Evolutionary conservation across 2,888 invertebrate species (phyloP).

Genomic region (Opisthograptis luteolata): DNA sequence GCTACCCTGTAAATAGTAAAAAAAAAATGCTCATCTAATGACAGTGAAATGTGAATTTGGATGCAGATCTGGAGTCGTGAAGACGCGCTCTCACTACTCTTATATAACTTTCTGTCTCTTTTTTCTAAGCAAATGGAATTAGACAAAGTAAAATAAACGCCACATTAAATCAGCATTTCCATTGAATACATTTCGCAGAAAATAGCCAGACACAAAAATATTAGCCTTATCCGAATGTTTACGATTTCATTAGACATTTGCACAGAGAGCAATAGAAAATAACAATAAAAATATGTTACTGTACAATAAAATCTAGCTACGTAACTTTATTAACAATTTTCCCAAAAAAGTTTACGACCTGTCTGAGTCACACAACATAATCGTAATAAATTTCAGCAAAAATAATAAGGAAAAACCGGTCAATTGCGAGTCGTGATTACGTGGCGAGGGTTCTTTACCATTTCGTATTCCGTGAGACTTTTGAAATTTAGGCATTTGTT

Average conservation of each 20-base stretch:
- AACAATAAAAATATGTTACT: constrained; percentile 60
- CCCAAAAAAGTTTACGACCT: constrained; percentile 51
- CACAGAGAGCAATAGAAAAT: constrained; percentile 46
- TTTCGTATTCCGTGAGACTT: too few relatives aligned
- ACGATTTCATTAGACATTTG: constrained; percentile 33
- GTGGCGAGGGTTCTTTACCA: too few relatives aligned
- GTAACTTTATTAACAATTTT: constrained; percentile 60
- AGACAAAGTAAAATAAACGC: neutral
- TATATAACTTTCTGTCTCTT: neutral
- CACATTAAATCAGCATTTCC: constrained; percentile 3
- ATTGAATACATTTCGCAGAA: neutral
- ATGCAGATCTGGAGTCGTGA: too few relatives aligned
- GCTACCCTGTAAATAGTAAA: too few relatives aligned
- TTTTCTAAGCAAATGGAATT: neutral
- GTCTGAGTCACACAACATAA: constrained; percentile 23
- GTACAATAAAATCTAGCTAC: constrained; percentile 62
- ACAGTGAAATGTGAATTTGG: too few relatives aligned
- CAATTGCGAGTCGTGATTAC: too few relatives aligned
- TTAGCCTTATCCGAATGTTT: constrained; percentile 33
- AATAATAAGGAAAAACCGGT: neutral
- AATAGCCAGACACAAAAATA: constrained; percentile 30
- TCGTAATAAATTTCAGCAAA: constrained; percentile 4
- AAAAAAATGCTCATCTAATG: too few relatives aligned
- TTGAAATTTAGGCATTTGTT: too few relatives aligned
- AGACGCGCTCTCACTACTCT: too few relatives aligned